Conservation (phyloP, 2,888 invertebrate genomes). For the Notodonta dromedarius region DNA sequence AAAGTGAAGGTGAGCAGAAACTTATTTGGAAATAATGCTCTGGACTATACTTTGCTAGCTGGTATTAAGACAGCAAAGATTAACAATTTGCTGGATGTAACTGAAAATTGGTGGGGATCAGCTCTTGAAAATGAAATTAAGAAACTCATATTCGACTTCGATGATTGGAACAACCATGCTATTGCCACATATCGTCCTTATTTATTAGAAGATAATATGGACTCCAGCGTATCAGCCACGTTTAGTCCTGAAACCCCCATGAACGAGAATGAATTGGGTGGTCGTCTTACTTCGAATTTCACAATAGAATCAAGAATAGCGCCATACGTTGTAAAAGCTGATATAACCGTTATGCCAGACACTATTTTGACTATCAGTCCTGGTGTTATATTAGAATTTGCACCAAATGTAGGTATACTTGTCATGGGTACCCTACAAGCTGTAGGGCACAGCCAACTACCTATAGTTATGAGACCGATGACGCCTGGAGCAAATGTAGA, state of each 20-base stretch:
- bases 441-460: slow-evolving; percentile 89
- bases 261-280: slow-evolving; percentile 89
- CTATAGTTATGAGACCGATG: slow-evolving; percentile 91
- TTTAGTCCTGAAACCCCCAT: slow-evolving; percentile 83
- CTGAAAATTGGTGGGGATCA: slow-evolving; percentile 99
- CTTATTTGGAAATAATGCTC: slow-evolving; percentile 91
- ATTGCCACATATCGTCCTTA: slow-evolving; percentile 96
- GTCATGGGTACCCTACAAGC: slow-evolving; percentile 96
- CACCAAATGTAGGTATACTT: slow-evolving; percentile 97
- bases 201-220: slow-evolving; percentile 90
- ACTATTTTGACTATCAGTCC: slow-evolving; percentile 93
- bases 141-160: slow-evolving; percentile 97
- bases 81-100: slow-evolving; percentile 93
- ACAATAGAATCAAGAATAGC: slow-evolving; percentile 85
- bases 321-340: slow-evolving; percentile 93
- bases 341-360: slow-evolving; percentile 98
- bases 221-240: slow-evolving; percentile 89
- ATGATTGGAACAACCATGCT: slow-evolving; percentile 99
- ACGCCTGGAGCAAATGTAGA: slow-evolving; percentile 61
- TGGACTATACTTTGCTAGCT: slow-evolving; percentile 96
- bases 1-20: slow-evolving; percentile 96
- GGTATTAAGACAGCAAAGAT: slow-evolving; percentile 95
- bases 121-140: slow-evolving; percentile 89
- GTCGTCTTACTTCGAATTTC: slow-evolving; percentile 88
- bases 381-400: slow-evolving; percentile 96